phyloP scores from a whole-genome alignment of 2,113 vertebrate genomes.

The Atractosteus spatula region DNA sequence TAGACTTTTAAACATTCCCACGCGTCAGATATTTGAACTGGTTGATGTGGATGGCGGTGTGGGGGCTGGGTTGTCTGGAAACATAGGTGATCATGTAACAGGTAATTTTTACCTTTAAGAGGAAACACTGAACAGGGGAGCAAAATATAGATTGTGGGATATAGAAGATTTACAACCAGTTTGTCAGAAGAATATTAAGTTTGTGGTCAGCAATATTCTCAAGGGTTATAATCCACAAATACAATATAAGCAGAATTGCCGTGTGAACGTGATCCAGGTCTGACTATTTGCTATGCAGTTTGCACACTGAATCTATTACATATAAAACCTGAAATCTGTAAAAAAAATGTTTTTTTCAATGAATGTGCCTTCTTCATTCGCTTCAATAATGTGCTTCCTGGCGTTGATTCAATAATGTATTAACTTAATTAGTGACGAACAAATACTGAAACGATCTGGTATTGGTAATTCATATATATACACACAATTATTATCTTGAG shows the following conservation, averaged over 20 bases:
- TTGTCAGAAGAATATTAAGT: constrained; percentile 51
- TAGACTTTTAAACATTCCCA: constrained; percentile 53
- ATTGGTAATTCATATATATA: too few species aligned
- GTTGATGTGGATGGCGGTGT: constrained; percentile 23
- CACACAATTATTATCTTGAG: too few species aligned
- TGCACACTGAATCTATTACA: too few species aligned
- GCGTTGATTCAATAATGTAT: too few species aligned
- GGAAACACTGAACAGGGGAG: constrained; percentile 41
- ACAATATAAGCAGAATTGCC: background rate
- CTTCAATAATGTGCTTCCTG: too few species aligned
- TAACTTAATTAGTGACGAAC: too few species aligned
- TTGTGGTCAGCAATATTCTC: constrained; percentile 41
- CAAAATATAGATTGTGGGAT: constrained; percentile 35
- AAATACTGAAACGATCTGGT: too few species aligned
- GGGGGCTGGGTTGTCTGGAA: background rate
- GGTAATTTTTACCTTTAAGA: constrained; percentile 50
- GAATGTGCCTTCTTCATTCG: too few species aligned
- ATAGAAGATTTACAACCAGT: constrained; percentile 59
- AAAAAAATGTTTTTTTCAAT: too few species aligned
- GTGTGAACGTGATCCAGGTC: background rate
- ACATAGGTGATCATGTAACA: constrained; percentile 43
- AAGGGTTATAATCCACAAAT: background rate
- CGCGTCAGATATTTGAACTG: constrained; percentile 19
- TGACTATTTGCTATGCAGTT: too few species aligned
- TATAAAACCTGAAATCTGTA: too few species aligned